Evolutionary conservation across 2,888 invertebrate genomes (phyloP), one percentile per base, ranked within the genome.

Genomic region (Volucella inanis): DNA sequence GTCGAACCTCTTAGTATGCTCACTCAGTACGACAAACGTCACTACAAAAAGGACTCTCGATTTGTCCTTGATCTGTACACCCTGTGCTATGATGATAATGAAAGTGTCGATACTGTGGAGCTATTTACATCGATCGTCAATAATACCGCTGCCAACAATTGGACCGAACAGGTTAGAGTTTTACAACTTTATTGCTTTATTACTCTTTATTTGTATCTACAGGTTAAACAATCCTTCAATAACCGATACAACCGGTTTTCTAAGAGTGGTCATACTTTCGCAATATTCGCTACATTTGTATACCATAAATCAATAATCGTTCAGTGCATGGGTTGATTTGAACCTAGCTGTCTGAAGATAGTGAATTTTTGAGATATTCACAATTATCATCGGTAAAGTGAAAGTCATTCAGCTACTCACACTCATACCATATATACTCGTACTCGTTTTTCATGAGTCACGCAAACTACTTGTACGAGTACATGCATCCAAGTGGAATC

Each of bases 1-100:
- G 93, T 93, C 87, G 91, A 93, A 92, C 93, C 93, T 87, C 54
- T 87, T 47, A 93, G 93, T 90, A 92, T 93, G 90, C 92, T 84
- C 59, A 55, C 93, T 89, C 80, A 79, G 61, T 71, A 31, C 57
- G 92, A 93, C 81, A 93, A 95, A 92, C 94, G 96, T 89, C 96
- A 97, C 92, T 97, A 97, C 91, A 97, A 97, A 93, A 97, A 97
- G 92, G 97, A 97, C 90, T 96, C 96, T 57, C 93, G 96, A 88
- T 97, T 96, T 92, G 94, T 97, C 82, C 93, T 95, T 90, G 97
- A 97, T 93, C 94, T 97, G 87, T 97, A 97, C 90, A 97, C 97
- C 64, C 94, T 97, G 89, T 97, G 97, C 65, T 97, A 97, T 90
- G 96, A 96, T 91, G 95, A 96, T 89, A 95, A 96, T 89, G 96